Percentiles rank a stretch among this genome's conserved stretches.
Evolutionary conservation across 2,888 invertebrate genomes (phyloP).

Genomic region (Drosophila algonquin): DNA sequence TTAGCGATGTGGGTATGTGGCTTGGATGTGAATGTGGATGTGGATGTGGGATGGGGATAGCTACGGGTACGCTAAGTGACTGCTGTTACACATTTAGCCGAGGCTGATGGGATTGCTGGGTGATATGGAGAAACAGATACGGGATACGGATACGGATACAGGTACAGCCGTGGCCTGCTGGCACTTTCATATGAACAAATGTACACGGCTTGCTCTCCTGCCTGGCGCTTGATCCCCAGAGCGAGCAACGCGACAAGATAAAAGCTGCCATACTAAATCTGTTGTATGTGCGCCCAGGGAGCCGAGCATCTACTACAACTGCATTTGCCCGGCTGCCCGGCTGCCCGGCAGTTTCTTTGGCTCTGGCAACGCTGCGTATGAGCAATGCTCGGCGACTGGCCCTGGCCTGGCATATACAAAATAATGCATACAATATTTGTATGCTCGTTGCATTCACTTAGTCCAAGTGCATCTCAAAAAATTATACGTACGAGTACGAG

Average conservation of each 20-base stretch:
- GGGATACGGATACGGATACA: constrained; percentile 26
- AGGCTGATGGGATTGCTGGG: constrained; percentile 60
- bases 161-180: constrained; percentile 41
- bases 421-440: constrained; percentile 61
- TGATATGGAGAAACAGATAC: constrained; percentile 47
- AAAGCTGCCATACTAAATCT: constrained; percentile 69
- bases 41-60: neutral
- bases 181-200: constrained; percentile 68
- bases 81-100: constrained; percentile 60
- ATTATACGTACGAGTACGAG: constrained; percentile 36
- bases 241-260: constrained; percentile 69
- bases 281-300: constrained; percentile 70
- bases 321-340: constrained; percentile 13
- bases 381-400: constrained; percentile 46
- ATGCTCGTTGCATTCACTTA: constrained; percentile 68
- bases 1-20: neutral
- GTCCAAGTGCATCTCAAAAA: constrained; percentile 42
- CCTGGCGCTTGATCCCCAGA: constrained; percentile 63
- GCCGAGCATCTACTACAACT: constrained; percentile 9
- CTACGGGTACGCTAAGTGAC: constrained; percentile 64
- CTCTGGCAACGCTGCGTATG: constrained; percentile 57
- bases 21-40: neutral
- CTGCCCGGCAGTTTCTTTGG: neutral
- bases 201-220: constrained; percentile 48
- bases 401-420: constrained; percentile 56